These are phyloP conservation scores for Drosophila borealis DNA, from an alignment of 2,888 invertebrate genomes.

Conservation along the genomic window DNA sequence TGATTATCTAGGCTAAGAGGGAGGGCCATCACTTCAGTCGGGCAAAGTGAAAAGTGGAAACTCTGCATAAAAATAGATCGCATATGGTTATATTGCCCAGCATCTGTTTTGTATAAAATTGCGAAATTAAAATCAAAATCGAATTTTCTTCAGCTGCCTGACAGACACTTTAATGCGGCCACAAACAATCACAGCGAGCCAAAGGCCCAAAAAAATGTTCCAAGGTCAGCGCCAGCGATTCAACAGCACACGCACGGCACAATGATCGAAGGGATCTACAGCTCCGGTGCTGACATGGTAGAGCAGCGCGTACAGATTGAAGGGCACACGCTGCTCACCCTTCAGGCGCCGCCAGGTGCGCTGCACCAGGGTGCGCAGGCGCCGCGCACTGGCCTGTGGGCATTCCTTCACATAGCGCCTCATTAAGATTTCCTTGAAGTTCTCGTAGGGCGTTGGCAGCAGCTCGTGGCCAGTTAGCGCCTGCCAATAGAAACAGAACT, in stretches of 20 bases:
- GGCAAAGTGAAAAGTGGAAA: conserved; percentile 37
- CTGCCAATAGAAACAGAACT: conserved; percentile 70
- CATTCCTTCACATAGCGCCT: background rate
- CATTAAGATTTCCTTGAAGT: conserved; percentile 56
- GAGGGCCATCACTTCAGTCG: conserved; percentile 24
- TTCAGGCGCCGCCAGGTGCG: conserved; percentile 50
- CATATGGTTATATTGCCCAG: conserved; percentile 26
- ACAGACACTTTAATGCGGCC: conserved; percentile 49
- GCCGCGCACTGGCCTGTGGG: conserved; percentile 4
- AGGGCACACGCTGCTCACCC: conserved; percentile 58
- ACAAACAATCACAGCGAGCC: background rate
- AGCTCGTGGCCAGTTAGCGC: conserved; percentile 54
- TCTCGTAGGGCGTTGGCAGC: conserved; percentile 55
- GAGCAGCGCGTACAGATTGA: conserved; percentile 66
- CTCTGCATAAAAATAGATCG: conserved; percentile 63
- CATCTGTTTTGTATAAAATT: conserved; percentile 78
- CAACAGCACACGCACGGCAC: conserved; percentile 57
- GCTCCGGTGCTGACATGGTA: conserved; percentile 57
- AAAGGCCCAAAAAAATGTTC: background rate
- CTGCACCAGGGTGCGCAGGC: background rate
- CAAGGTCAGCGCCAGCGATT: conserved; percentile 42
- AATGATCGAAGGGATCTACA: conserved; percentile 66
- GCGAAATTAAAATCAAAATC: conserved; percentile 46
- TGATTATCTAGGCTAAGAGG: background rate
- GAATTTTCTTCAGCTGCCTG: conserved; percentile 31